Base-by-base conservation (phyloP, 2,113 vertebrate species). In the Mesoclemmys tuberculata region DNA sequence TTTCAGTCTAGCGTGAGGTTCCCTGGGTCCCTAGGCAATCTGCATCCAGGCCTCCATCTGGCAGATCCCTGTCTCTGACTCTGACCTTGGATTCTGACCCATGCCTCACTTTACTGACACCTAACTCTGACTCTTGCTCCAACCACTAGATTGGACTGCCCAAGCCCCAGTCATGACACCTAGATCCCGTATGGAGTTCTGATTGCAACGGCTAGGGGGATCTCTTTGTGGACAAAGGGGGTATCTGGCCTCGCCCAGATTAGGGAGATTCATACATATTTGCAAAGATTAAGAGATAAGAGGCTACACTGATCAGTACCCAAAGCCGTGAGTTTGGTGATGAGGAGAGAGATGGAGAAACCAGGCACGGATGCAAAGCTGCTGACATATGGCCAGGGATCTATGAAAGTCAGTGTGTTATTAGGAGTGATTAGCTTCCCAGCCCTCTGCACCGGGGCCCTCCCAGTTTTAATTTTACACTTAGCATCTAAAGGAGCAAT, bases 381-480 rank as follows among this genome's bases (percentile, higher is more conserved):
- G 3, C 80, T 93, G 85, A 95, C 10, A 93, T 75, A 95, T 74
- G 80, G 85, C 87, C 91, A 89, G 84, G 93, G 48, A 84, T 46
- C 61, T 94, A 87, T 35, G 85, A 93, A 95, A 87, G 96, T 87
- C 83, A 56, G 52, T 91, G 92, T 64, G 92, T 87, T 87, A 90
- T 90, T 95, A 84, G 81, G 80, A 96, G 56, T 6, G 79, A 93
- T 96, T 87, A 97, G 90, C 74, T 95, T 94, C 64, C 27, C 81
- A 89, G 75, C 81, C 90, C 54, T 93, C 77, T 84, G 80, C 44
- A 94, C 88, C 77, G 77, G 44, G 61, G 83, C 82, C 89, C 96
- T 93, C 92, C 92, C 92, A 95, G 85, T 74, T 95, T 89, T 94
- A 85, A 95, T 89, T 97, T 92, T 93, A 89, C 68, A 93, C 64